Evolutionary conservation across 2,797 vertebrate species (phyloP).

Genomic region (Paguma larvata): DNA sequence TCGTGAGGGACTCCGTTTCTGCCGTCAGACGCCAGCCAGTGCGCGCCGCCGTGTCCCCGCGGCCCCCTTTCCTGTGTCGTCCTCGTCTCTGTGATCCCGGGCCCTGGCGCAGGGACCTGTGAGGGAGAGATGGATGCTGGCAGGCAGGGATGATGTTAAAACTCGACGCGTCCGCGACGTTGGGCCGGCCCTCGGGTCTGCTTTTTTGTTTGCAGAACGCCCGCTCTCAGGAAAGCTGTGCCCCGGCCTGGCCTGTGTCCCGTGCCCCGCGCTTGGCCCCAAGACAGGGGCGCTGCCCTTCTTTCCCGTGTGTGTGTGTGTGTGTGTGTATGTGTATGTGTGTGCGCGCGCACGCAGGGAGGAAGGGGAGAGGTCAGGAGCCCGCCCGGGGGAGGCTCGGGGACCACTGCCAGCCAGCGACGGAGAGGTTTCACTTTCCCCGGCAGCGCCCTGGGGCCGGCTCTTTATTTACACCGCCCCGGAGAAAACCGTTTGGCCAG

Average conservation of each 20-base stretch:
- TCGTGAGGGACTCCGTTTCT: not conserved
- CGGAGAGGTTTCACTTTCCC: not conserved
- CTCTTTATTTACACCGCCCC: slow-evolving; percentile 43
- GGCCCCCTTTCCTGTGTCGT: fast-evolving
- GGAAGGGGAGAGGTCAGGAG: not conserved
- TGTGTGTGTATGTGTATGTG: fast-evolving
- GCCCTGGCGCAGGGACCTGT: fast-evolving
- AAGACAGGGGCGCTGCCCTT: not conserved
- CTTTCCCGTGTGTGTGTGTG: not conserved
- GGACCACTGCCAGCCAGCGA: not conserved
- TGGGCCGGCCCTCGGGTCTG: not conserved
- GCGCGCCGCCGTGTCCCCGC: fast-evolving
- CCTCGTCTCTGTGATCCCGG: fast-evolving
- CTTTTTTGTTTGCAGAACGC: not conserved
- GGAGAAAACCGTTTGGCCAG: slow-evolving; percentile 42
- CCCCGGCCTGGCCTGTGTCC: not conserved
- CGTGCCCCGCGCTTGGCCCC: fast-evolving
- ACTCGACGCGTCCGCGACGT: fast-evolving
- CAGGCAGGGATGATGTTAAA: not conserved
- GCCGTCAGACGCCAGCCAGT: fast-evolving
- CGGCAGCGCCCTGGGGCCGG: not conserved
- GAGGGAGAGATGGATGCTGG: not conserved
- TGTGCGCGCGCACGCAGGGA: fast-evolving
- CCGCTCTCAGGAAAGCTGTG: not conserved
- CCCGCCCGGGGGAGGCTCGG: fast-evolving